These are phyloP conservation scores for Coelopa pilipes DNA, from an alignment of 2,888 invertebrate genomes.

Conservation along the genomic window DNA sequence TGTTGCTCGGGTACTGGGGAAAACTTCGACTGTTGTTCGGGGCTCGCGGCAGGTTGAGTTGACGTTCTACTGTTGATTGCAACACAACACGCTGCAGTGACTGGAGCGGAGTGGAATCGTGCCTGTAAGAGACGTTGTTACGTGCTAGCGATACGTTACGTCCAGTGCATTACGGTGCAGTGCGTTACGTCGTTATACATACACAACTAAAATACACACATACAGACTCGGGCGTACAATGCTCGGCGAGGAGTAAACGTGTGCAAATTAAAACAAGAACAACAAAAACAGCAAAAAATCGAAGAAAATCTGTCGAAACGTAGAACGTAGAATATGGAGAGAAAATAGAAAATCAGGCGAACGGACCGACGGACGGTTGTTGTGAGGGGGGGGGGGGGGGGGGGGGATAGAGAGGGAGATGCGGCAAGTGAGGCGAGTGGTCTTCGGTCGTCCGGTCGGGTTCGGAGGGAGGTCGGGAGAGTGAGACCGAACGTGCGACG, in stretches of 20 bases:
- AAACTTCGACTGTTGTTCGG: slow-evolving; percentile 27
- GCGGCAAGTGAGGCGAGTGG: too few relatives aligned
- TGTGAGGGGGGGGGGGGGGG: too few relatives aligned
- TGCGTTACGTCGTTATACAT: slow-evolving; percentile 12
- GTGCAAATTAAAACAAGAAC: neutral
- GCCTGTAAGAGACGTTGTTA: slow-evolving; percentile 9
- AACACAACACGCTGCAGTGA: slow-evolving; percentile 48
- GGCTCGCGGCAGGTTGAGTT: slow-evolving; percentile 51
- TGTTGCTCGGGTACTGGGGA: too few relatives aligned
- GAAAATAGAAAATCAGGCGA: neutral
- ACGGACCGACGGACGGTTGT: too few relatives aligned
- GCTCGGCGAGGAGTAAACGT: neutral
- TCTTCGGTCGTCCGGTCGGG: too few relatives aligned
- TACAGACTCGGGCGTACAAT: neutral
- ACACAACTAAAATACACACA: neutral
- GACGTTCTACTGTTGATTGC: slow-evolving; percentile 63
- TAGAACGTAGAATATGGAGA: neutral
- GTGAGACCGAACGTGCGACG: too few relatives aligned
- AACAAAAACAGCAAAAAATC: neutral
- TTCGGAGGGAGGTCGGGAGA: too few relatives aligned
- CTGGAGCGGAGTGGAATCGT: neutral
- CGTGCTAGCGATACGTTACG: slow-evolving; percentile 13
- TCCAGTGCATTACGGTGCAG: too few relatives aligned
- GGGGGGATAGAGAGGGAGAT: too few relatives aligned
- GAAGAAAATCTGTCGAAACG: neutral